Percentiles rank a stretch among this genome's conserved stretches.
These are phyloP conservation scores for Pteropus rufus DNA, from an alignment of 2,797 vertebrate species.

Conservation along the genomic window DNA sequence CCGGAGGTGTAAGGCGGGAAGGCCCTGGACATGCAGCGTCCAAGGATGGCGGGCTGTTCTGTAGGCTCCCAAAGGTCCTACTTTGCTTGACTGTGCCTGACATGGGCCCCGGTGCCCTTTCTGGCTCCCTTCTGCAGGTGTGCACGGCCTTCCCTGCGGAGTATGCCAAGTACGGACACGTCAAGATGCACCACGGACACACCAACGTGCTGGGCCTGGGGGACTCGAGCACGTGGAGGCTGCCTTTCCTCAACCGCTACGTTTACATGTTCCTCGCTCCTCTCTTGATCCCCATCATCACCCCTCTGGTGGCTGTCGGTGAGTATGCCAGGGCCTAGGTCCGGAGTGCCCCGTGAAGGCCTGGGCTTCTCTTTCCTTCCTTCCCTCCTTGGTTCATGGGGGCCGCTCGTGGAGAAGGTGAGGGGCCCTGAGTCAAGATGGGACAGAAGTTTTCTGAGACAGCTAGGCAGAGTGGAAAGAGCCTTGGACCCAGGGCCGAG, in stretches of 20 bases:
- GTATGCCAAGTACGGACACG: slow-evolving; percentile 87
- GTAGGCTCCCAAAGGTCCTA: neutral
- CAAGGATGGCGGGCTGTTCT: neutral
- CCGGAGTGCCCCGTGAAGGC: neutral
- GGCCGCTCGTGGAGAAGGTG: neutral
- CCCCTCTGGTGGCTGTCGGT: slow-evolving; percentile 91
- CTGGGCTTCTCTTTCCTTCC: neutral
- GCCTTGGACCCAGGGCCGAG: neutral
- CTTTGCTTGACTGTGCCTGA: neutral
- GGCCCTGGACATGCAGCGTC: neutral
- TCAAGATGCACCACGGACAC: slow-evolving; percentile 94
- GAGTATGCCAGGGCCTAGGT: neutral
- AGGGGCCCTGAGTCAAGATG: neutral
- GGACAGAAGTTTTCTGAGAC: neutral
- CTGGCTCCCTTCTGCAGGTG: slow-evolving; percentile 81
- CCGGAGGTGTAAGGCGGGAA: neutral
- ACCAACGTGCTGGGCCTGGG: slow-evolving; percentile 94
- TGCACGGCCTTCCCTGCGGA: slow-evolving; percentile 90
- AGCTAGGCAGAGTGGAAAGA: neutral
- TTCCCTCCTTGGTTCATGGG: neutral
- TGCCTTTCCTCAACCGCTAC: slow-evolving; percentile 87
- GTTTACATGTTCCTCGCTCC: slow-evolving; percentile 94
- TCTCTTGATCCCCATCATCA: slow-evolving; percentile 88
- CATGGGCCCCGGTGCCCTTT: neutral
- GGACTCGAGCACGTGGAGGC: slow-evolving; percentile 94